Base-by-base conservation (phyloP, 2,888 invertebrate species). In the Branchipolynoe longqiensis region DNA sequence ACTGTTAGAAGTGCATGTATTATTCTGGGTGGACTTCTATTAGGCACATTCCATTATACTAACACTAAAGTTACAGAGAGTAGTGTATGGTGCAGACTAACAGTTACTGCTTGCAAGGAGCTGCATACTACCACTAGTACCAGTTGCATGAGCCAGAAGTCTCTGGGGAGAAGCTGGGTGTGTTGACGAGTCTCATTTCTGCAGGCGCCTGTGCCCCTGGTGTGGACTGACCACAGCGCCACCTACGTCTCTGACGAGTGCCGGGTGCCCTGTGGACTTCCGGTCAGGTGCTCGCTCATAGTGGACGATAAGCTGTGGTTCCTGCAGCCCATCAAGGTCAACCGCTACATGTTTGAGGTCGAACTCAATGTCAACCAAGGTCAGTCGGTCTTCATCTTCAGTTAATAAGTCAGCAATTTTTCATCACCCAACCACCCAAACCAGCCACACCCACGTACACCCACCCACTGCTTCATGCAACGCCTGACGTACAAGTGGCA, bases 221-320 rank as follows among this genome's bases (percentile, higher is more conserved):
- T 14, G 36, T 69, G 69, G 69, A 69, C 22, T n/a, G 36, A 69
- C 22, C 36, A 36, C 92, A 92, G 84, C 28, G 84, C 69, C 56
- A 36, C 40, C 40, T 84, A 84, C 58, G 74, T 36, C 36, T 84
- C 84, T 28, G 48, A 69, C 38, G 84, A 84, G 56, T 33, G 48
- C 31, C 38, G 40, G 28, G 33, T 84, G 56, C 73, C 84, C 12
- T 84, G 84, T 84, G 84, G 84, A n/a, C 38, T 36, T 25, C 31
- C 69, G 74, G 14, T 31, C 54, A 31, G 28, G 18, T 62, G 74
- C 31, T 58, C 56, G 2, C 74, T 84, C 56, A 56, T 56, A 12
- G 12, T 84, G 38, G 74, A 84, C 54, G 36, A 69, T 38, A 84
- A 54, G 56, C 25, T 73, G 31, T 59, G 54, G 40, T 22, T 74